These are phyloP conservation scores for Sacculina carcini DNA, from an alignment of 2,888 invertebrate species.

Conservation along the genomic window DNA sequence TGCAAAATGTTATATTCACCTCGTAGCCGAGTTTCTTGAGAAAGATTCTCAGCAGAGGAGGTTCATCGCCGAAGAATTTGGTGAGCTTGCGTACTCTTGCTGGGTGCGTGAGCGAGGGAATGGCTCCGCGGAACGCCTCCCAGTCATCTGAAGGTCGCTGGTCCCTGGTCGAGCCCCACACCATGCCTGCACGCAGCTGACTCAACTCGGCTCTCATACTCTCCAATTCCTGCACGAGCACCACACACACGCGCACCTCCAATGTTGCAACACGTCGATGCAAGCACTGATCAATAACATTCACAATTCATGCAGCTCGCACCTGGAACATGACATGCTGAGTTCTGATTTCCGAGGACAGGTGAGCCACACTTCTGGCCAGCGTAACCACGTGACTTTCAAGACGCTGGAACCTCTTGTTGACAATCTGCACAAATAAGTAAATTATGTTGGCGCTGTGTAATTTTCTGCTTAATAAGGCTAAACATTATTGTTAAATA, in stretches of 20 bases:
- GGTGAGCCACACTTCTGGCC: conserved; percentile 64
- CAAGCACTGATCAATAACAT: too few relatives aligned
- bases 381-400: conserved; percentile 76
- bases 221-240: conserved; percentile 53
- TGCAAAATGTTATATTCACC: conserved; percentile 20
- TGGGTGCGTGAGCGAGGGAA: conserved; percentile 43
- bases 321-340: conserved; percentile 57
- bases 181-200: conserved; percentile 31
- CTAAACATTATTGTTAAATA: too few relatives aligned
- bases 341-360: conserved; percentile 70
- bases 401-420: conserved; percentile 58
- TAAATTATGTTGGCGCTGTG: too few relatives aligned
- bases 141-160: conserved; percentile 14
- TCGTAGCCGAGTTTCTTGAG: conserved; percentile 73
- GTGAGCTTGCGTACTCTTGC: conserved; percentile 62
- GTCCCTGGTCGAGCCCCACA: neutral
- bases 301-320: too few relatives aligned
- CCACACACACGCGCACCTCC: too few relatives aligned
- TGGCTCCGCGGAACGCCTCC: conserved; percentile 24
- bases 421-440: conserved; percentile 26
- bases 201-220: conserved; percentile 54
- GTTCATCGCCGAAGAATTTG: conserved; percentile 81
- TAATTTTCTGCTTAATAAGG: too few relatives aligned
- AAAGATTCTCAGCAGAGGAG: conserved; percentile 63
- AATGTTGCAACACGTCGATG: too few relatives aligned